phyloP scores from a whole-genome alignment of 2,797 vertebrate species.

The Sciurus carolinensis region DNA sequence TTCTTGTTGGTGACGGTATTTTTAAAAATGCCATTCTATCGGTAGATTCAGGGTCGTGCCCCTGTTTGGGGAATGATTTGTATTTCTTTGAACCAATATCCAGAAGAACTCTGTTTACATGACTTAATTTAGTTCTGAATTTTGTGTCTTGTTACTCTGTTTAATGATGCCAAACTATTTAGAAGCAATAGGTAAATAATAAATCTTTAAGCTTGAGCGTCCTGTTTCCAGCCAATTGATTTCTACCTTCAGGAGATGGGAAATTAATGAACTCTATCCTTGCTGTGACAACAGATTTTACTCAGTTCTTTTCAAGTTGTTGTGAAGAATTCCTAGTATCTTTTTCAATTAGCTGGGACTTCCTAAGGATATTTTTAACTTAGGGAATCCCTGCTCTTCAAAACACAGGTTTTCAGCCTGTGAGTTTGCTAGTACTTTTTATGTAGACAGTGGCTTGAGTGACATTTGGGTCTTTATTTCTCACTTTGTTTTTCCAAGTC shows the following conservation, averaged over 20 bases:
- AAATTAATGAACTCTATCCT: slow-evolving; percentile 75
- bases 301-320: slow-evolving; percentile 68
- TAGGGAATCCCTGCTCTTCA: background rate
- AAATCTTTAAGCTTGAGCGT: slow-evolving; percentile 72
- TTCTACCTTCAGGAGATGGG: slow-evolving; percentile 72
- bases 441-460: background rate
- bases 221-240: slow-evolving; percentile 74
- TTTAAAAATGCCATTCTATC: background rate
- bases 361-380: background rate
- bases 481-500: slow-evolving; percentile 60
- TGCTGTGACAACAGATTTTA: slow-evolving; percentile 68
- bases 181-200: slow-evolving; percentile 76
- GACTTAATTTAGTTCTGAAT: slow-evolving; percentile 73
- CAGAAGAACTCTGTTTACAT: slow-evolving; percentile 57
- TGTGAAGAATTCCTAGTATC: slow-evolving; percentile 29
- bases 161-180: slow-evolving; percentile 71
- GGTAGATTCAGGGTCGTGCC: background rate
- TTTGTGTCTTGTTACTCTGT: slow-evolving; percentile 70
- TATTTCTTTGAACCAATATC: slow-evolving; percentile 61
- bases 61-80: slow-evolving; percentile 36
- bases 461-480: slow-evolving; percentile 54
- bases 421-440: slow-evolving; percentile 29
- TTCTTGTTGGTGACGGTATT: background rate
- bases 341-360: slow-evolving; percentile 55
- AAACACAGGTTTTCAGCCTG: background rate